Base-by-base conservation (phyloP, 2,113 vertebrate species). In the Crotalus tigris region DNA sequence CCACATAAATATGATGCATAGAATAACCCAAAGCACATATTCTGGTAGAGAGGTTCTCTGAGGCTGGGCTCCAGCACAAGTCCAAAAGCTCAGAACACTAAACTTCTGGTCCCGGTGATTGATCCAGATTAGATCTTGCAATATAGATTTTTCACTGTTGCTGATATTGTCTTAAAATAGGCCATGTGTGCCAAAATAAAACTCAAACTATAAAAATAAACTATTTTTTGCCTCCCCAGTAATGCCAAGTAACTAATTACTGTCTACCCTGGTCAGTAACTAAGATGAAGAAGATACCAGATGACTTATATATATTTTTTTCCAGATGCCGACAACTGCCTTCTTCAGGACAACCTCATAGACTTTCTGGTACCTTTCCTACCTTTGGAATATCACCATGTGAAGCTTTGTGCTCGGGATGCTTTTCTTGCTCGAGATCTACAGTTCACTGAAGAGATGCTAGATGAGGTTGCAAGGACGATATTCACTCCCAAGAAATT, bases 291-390 rank as follows among this genome's bases (percentile, higher is more conserved):
- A 19, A 85, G 11, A 15, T 64, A 39, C 19, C 39, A 59, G 26
- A 44, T 19, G 17, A 15, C 49, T 51, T 55, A 2, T 54, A 1
- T 49, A 87, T 91, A 26, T 91, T 85, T 96, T 26, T 33, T 44
- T 4, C 7, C 96, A 98, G 98, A 97, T 51, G 97, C 98, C 49
- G 98, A 96, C 93, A 99, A 98, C 92, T 95, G 96, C 88, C 98
- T 99, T 11, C 98, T 99, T 91, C 94, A 97, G 3, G 98, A 98
- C 51, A 98, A 98, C 92, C 97, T 99, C 54, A 98, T 99, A 0
- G 99, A 99, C 96, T 97, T 98, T 93, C 97, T 99, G 0, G 98
- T 99, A 92, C 99, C 99, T 0, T 99, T 99, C 97, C 97, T 99
- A 95, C 99, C 99, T 0, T 97, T 99, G 97, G 99, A 99, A 93